Base-by-base conservation (phyloP, 2,113 vertebrate genomes). In the Daboia siamensis region DNA sequence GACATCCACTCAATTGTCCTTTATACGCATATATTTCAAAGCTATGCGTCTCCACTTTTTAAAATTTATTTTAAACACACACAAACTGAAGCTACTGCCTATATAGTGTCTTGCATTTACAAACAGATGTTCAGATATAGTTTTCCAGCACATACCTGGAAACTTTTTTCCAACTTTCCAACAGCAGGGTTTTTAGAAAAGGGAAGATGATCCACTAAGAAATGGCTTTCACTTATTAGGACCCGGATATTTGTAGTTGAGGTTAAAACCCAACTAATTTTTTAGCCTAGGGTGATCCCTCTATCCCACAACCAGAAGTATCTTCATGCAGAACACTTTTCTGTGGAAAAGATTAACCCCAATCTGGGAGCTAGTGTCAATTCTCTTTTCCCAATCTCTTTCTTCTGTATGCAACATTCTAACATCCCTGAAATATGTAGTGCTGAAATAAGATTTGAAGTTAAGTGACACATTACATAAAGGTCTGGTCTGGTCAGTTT, bases 401-500 rank as follows among this genome's bases (percentile, higher is more conserved):
- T 33, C 51, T 39, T 44, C 23, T 24, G 6, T 23, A 39, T 13
- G 51, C 24, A 86, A 26, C 11, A 52, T 15, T 74, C 29, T 24
- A 54, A 15, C 12, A 3, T 33, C 12, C 13, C 20, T 91, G n/a
- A 61, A 48, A 74, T 74, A 52, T 54, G n/a, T 15, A 80, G 12
- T 4, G 8, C 3, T 69, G 29, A 90, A 90, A 29, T 64, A 10
- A 56, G 87, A 13, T 17, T 85, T n/a, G 61, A 64, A 87, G 29
- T 44, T 61, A n/a, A 90, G 51, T 61, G 13, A 86, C 56, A 39
- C 29, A 54, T 48, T 48, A 86, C 10, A 44, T 29, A 29, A 51
- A 46, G n/a, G 86, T 93, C 88, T 93, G 56, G 88, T 69, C 88
- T n/a, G n/a, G n/a, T n/a, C 85, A 93, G 88, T 17, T 90, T 90